Percentiles rank a stretch among this genome's conserved stretches.
Conservation (phyloP, 2,113 vertebrate species). For the Lepus americanus region DNA sequence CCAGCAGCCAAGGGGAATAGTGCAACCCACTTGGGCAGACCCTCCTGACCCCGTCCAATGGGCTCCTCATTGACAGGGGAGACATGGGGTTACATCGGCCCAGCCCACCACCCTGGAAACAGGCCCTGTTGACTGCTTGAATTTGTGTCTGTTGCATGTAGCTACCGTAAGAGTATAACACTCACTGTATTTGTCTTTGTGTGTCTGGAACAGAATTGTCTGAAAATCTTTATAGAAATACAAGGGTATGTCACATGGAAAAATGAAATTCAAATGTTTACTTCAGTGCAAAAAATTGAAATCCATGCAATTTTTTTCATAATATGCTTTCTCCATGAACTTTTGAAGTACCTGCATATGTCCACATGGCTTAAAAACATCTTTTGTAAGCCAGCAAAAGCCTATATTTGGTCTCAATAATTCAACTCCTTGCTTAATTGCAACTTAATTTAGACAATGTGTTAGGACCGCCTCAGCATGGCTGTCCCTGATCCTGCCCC, state of each 20-base stretch:
- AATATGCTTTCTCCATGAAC: too few relatives aligned
- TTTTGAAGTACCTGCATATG: neutral
- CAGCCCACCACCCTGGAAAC: neutral
- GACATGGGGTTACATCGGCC: neutral
- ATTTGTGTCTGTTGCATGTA: accelerated
- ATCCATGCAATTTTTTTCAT: too few relatives aligned
- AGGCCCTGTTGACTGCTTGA: neutral
- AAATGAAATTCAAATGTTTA: too few relatives aligned
- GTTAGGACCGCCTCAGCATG: neutral
- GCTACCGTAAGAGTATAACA: neutral
- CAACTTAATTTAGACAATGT: neutral
- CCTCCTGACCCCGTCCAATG: neutral
- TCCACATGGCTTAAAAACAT: neutral
- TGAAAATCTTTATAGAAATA: neutral
- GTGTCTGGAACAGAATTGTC: neutral
- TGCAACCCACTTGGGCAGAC: neutral
- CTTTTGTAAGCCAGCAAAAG: neutral
- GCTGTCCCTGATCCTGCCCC: neutral
- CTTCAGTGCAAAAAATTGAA: too few relatives aligned
- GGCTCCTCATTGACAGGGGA: neutral
- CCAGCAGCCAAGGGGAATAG: neutral
- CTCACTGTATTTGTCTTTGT: neutral
- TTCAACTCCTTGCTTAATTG: slow-evolving; percentile 32
- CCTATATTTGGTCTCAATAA: neutral
- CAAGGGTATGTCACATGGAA: too few relatives aligned